These are phyloP conservation scores for Mesorhabditis belari DNA, from an alignment of 2,888 invertebrate species.

Conservation along the genomic window DNA sequence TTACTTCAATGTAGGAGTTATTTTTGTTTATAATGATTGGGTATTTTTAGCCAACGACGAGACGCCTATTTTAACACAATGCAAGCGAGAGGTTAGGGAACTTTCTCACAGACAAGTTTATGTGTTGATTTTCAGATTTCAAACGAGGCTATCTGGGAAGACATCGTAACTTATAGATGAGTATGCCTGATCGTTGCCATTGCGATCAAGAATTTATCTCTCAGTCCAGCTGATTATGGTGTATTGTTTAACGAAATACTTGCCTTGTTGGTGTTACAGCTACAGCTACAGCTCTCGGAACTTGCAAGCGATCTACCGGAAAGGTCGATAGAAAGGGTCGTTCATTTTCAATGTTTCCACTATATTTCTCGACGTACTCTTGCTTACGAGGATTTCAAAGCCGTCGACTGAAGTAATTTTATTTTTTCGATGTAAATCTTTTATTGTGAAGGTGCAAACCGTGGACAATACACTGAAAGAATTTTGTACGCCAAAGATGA, in stretches of 20 bases:
- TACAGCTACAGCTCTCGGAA: too few relatives aligned
- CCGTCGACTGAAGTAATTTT: too few relatives aligned
- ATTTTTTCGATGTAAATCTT: too few relatives aligned
- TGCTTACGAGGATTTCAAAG: too few relatives aligned
- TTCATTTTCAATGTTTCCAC: too few relatives aligned
- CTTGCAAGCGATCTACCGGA: too few relatives aligned
- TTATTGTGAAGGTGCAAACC: background rate
- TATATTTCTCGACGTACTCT: too few relatives aligned
- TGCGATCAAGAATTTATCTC: background rate
- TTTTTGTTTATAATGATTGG: background rate
- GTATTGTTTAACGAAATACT: background rate
- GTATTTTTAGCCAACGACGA: background rate
- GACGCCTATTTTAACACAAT: background rate
- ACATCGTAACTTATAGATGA: background rate
- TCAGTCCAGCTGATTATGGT: background rate
- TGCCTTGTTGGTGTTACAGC: too few relatives aligned
- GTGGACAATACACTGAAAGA: background rate
- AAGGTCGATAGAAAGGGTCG: too few relatives aligned
- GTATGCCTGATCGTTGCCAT: background rate
- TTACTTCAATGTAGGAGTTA: background rate
- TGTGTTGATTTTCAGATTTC: too few relatives aligned
- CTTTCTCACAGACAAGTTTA: too few relatives aligned
- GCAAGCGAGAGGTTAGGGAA: background rate
- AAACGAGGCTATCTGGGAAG: background rate
- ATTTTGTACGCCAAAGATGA: background rate